Percentiles rank a stretch among this genome's conserved stretches.
These are phyloP conservation scores for Anoplopoma fimbria DNA, from an alignment of 2,113 vertebrate species.

Conservation along the genomic window DNA sequence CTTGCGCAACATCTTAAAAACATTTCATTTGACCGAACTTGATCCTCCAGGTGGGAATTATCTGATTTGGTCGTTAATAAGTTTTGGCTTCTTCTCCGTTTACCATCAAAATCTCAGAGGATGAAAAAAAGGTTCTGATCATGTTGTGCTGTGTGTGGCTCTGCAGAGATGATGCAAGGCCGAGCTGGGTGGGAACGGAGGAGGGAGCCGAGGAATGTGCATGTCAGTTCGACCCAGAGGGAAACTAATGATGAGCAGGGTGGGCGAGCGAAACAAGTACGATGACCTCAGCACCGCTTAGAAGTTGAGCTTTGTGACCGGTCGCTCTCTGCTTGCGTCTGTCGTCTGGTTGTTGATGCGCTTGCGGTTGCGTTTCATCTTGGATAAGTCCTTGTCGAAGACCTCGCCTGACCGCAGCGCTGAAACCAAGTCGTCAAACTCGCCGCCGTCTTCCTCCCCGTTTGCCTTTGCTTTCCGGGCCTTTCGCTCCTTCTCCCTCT, in stretches of 20 bases:
- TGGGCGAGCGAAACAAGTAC: background rate
- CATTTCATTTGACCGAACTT: constrained; percentile 8
- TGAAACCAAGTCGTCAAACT: constrained; percentile 98
- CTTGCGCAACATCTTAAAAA: constrained; percentile 12
- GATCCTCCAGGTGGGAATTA: constrained; percentile 22
- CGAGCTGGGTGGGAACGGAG: constrained; percentile 51
- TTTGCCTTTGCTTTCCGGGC: constrained; percentile 94
- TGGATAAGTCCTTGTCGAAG: constrained; percentile 98
- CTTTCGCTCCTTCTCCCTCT: constrained; percentile 94
- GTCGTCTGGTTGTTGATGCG: constrained; percentile 92
- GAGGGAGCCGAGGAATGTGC: constrained; percentile 68
- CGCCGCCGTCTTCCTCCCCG: constrained; percentile 93
- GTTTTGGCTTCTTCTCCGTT: constrained; percentile 67
- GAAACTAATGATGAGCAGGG: constrained; percentile 10
- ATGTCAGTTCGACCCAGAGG: constrained; percentile 52
- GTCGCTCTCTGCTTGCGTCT: constrained; percentile 91
- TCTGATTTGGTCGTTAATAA: constrained; percentile 60
- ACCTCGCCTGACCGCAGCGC: constrained; percentile 96
- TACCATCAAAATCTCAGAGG: constrained; percentile 36
- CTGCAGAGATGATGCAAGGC: constrained; percentile 42
- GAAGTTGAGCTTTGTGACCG: constrained; percentile 97
- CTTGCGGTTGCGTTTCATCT: constrained; percentile 97
- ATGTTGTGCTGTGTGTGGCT: constrained; percentile 52
- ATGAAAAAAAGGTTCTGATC: constrained; percentile 44
- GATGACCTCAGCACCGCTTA: constrained; percentile 69